A percentile compares a stretch with the other conserved stretches of the same genome.
Evolutionary conservation across 2,113 vertebrate species (phyloP).

Genomic region (Chionomys nivalis): DNA sequence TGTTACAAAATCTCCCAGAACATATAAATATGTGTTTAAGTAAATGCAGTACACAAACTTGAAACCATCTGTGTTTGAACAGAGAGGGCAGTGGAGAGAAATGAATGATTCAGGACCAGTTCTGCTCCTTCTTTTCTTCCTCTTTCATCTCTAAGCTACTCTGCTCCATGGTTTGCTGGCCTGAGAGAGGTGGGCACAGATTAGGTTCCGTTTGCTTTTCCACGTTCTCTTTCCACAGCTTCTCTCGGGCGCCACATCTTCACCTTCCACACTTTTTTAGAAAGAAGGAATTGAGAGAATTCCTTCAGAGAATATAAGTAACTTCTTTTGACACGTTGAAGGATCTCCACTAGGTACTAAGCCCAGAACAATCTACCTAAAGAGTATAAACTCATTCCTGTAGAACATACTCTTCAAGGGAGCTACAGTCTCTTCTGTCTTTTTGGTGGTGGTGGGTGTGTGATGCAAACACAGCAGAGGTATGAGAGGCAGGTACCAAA

Average conservation of each 20-base stretch:
- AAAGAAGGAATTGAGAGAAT: conserved; percentile 42
- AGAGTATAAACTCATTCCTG: neutral
- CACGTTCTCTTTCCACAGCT: conserved; percentile 40
- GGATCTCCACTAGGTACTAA: conserved; percentile 31
- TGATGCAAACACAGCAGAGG: neutral
- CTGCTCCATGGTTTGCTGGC: conserved; percentile 46
- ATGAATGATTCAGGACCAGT: neutral
- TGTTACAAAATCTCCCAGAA: conserved; percentile 59
- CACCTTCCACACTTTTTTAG: neutral
- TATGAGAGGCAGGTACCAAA: neutral
- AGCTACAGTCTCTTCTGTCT: conserved; percentile 24
- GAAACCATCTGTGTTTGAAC: neutral
- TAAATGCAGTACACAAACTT: conserved; percentile 73
- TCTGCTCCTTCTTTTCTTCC: conserved; percentile 11
- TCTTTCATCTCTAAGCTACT: conserved; percentile 8
- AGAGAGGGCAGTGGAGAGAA: neutral
- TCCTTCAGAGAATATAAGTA: conserved; percentile 15
- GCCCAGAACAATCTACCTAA: neutral
- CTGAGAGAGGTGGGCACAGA: conserved; percentile 26
- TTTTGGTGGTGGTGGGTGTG: neutral
- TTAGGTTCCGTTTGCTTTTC: conserved; percentile 38
- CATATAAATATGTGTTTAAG: conserved; percentile 33
- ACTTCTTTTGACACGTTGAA: conserved; percentile 18
- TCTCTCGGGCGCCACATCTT: neutral
- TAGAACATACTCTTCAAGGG: neutral